A percentile compares a stretch with the other conserved stretches of the same genome.
phyloP scores from a whole-genome alignment of 2,797 vertebrate genomes.

The Micropoecilia bifurca region DNA sequence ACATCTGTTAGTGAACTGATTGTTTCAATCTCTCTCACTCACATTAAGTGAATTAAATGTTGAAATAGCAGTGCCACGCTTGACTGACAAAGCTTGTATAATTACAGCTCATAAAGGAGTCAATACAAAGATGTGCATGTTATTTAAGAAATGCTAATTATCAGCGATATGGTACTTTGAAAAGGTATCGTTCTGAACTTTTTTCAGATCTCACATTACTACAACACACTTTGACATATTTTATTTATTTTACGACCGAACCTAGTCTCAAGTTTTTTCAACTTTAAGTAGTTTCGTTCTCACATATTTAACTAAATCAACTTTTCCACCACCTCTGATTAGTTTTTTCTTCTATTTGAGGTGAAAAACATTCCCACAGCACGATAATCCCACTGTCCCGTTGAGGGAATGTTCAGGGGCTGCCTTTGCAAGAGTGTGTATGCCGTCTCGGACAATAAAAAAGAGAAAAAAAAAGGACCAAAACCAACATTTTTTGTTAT shows the following conservation, averaged over 20 bases:
- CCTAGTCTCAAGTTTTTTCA: neutral
- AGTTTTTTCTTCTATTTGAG: neutral
- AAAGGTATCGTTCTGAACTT: neutral
- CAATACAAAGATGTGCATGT: neutral
- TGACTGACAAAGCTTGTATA: constrained; percentile 25
- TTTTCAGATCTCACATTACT: neutral
- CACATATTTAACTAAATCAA: neutral
- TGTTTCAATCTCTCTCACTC: constrained; percentile 28
- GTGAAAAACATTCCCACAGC: neutral
- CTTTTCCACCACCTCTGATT: neutral
- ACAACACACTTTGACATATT: neutral
- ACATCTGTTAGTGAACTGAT: constrained; percentile 31
- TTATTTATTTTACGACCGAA: neutral
- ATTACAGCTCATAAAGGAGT: constrained; percentile 25
- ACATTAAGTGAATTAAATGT: constrained; percentile 43
- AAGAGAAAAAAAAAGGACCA: neutral
- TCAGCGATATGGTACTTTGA: neutral
- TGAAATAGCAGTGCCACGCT: constrained; percentile 20
- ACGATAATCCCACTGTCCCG: neutral
- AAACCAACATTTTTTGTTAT: neutral
- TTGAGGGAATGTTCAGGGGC: neutral
- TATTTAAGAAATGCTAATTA: constrained; percentile 31
- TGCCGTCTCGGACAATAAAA: neutral
- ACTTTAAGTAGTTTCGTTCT: neutral
- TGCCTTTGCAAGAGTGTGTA: neutral